phyloP scores from a whole-genome alignment of 2,888 invertebrate species.

The Thera obeliscata region DNA sequence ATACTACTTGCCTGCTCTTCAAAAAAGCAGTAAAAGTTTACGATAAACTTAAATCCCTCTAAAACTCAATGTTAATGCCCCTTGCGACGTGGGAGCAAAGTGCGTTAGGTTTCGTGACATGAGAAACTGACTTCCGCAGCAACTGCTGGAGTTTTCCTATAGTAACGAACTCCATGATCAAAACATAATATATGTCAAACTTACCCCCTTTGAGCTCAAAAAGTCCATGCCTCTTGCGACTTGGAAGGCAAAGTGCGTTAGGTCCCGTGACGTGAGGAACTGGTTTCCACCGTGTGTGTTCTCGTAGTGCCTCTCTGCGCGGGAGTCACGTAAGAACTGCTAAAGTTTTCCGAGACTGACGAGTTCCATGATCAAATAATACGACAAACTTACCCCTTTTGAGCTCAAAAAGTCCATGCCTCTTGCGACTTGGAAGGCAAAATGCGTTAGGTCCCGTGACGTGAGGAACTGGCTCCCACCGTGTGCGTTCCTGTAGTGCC shows the following conservation, averaged over 20 bases:
- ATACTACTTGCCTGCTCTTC: too few species aligned
- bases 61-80: too few species aligned
- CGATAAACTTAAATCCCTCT: too few species aligned
- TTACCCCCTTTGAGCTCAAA: conserved; percentile 92
- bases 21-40: too few species aligned
- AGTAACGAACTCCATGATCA: too few species aligned
- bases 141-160: too few species aligned
- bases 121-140: too few species aligned
- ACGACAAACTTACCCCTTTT: too few species aligned
- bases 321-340: conserved; percentile 92
- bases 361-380: too few species aligned
- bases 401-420: conserved; percentile 57
- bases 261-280: conserved; percentile 92
- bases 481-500: conserved; percentile 91
- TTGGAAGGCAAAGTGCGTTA: conserved; percentile 96
- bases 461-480: conserved; percentile 48
- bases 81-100: too few species aligned
- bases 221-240: conserved; percentile 96
- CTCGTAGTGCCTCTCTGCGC: conserved; percentile 93
- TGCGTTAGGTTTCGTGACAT: too few species aligned
- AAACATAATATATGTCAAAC: background rate
- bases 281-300: conserved; percentile 91
- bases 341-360: conserved; percentile 93
- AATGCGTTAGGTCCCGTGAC: too few species aligned
- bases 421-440: background rate